A percentile compares a stretch with the other conserved stretches of the same genome.
Conservation (phyloP, 2,797 vertebrate genomes). For the Protonibea diacanthus region DNA sequence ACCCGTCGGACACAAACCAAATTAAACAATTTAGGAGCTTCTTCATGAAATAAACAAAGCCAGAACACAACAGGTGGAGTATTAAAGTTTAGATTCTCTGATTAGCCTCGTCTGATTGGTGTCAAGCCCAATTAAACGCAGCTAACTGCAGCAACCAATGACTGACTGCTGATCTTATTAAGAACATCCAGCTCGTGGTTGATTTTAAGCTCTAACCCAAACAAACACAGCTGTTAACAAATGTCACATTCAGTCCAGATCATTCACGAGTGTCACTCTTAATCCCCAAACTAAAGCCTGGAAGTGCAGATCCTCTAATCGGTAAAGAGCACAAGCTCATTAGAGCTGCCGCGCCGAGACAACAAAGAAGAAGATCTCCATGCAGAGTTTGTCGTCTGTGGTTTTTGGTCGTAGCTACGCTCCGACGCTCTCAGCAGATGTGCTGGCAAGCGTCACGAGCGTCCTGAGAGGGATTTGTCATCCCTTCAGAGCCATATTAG, state of each 20-base stretch:
- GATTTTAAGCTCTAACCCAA: constrained; percentile 23
- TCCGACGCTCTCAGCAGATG: constrained; percentile 40
- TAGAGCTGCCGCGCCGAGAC: constrained; percentile 47
- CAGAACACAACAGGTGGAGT: too few species aligned
- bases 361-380: constrained; percentile 35
- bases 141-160: constrained; percentile 14
- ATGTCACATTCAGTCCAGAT: constrained; percentile 41
- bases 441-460: constrained; percentile 36
- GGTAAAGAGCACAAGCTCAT: constrained; percentile 57
- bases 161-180: constrained; percentile 35
- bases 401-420: constrained; percentile 4
- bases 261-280: constrained; percentile 29
- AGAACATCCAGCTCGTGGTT: background rate
- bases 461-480: constrained; percentile 40
- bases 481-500: constrained; percentile 80
- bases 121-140: background rate
- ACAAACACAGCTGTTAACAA: constrained; percentile 42
- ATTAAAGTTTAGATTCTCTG: too few species aligned
- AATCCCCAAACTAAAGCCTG: constrained; percentile 50
- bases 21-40: too few species aligned
- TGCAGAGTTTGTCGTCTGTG: background rate
- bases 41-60: too few species aligned
- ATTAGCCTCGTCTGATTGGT: too few species aligned
- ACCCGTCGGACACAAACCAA: too few species aligned
- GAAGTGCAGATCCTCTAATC: constrained; percentile 58